Evolutionary conservation across 2,888 invertebrate genomes (phyloP).

Genomic region (Ichneumoninae sp.): DNA sequence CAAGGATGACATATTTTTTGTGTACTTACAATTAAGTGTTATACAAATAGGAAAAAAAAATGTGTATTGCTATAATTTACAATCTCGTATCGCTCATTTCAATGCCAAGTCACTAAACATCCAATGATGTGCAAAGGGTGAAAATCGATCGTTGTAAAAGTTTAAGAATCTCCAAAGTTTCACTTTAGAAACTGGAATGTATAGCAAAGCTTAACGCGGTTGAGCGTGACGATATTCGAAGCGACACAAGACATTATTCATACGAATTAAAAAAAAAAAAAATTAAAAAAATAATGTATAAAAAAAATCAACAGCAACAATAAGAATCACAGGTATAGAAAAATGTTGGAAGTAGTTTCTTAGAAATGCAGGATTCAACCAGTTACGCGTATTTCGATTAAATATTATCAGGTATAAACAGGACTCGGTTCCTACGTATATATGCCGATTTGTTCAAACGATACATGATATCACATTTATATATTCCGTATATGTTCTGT

Average conservation of each 20-base stretch:
- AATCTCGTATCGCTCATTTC: slow-evolving; percentile 50
- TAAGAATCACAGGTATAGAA: slow-evolving; percentile 10
- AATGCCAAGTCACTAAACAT: slow-evolving; percentile 31
- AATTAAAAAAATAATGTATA: neutral
- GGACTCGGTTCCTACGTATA: slow-evolving; percentile 19
- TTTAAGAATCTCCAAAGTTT: slow-evolving; percentile 6
- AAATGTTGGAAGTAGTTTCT: slow-evolving; percentile 33
- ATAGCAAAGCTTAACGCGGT: slow-evolving; percentile 26
- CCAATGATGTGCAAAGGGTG: slow-evolving; percentile 45
- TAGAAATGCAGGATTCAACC: slow-evolving; percentile 19
- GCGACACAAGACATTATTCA: slow-evolving; percentile 9
- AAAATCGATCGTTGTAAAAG: slow-evolving; percentile 40
- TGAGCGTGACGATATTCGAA: slow-evolving; percentile 19
- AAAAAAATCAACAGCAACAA: slow-evolving; percentile 17
- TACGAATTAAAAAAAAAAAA: neutral
- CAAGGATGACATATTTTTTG: slow-evolving; percentile 59
- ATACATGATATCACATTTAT: slow-evolving; percentile 56
- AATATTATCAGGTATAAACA: slow-evolving; percentile 27
- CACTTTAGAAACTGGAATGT: slow-evolving; percentile 60
- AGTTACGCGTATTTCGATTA: slow-evolving; percentile 17
- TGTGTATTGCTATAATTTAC: slow-evolving; percentile 65
- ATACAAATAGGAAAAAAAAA: slow-evolving; percentile 64
- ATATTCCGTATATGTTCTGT: slow-evolving; percentile 54
- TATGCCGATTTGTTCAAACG: slow-evolving; percentile 42
- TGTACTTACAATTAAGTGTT: slow-evolving; percentile 57